Evolutionary conservation across 2,888 invertebrate species (phyloP).

Genomic region (Adelognathus sp.): DNA sequence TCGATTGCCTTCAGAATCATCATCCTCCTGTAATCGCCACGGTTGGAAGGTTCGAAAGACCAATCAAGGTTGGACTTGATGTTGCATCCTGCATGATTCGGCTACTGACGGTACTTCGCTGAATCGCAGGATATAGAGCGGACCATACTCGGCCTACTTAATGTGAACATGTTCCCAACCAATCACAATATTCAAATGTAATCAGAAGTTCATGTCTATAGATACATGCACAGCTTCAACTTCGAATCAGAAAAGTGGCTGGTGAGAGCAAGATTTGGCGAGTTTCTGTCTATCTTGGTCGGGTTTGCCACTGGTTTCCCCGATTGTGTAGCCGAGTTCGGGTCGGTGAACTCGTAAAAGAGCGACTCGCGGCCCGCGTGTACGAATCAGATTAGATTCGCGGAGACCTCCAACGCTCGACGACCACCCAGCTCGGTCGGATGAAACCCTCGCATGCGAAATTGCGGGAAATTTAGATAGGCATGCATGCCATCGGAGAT

Average conservation of each 20-base stretch:
- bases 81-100: slow-evolving; percentile 1
- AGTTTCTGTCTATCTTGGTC: slow-evolving; percentile 28
- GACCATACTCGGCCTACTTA: background rate
- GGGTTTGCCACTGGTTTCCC: slow-evolving; percentile 42
- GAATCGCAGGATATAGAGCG: background rate
- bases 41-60: background rate
- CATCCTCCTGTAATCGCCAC: background rate
- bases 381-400: slow-evolving; percentile 74
- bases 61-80: background rate
- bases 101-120: background rate
- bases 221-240: slow-evolving; percentile 2
- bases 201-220: background rate
- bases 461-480: slow-evolving; percentile 63
- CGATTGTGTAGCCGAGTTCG: slow-evolving; percentile 44
- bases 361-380: slow-evolving; percentile 61
- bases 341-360: slow-evolving; percentile 66
- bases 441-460: slow-evolving; percentile 61
- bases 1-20: background rate
- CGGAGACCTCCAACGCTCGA: slow-evolving; percentile 32
- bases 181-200: background rate
- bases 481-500: slow-evolving; percentile 42
- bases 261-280: background rate
- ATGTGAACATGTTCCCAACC: slow-evolving; percentile 7
- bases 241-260: slow-evolving; percentile 25
- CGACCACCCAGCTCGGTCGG: slow-evolving; percentile 50